Evolutionary conservation across 2,797 vertebrate genomes (phyloP), one percentile per base, ranked within the genome.

Genomic region (Bucorvus abyssinicus): DNA sequence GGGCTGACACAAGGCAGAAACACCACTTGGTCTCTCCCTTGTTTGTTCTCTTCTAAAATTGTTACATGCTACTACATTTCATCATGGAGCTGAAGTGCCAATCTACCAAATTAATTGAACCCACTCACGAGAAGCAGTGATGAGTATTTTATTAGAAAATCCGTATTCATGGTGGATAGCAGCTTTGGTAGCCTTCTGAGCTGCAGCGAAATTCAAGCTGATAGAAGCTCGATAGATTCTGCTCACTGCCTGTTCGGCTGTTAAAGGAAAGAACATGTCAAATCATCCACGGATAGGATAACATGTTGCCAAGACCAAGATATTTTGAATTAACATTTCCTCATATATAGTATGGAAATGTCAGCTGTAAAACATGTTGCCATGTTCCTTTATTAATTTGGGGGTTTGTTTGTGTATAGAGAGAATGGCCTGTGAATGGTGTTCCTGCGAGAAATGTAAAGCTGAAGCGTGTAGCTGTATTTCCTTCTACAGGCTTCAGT

Each of bases 261-360:
- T 90, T 96, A 71, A 68, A 85, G 81, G 79, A 27, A 87, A 93
- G 85, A 84, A 74, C 21, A 47, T 23, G 82, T 92, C 94, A 93
- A 50, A 82, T 92, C 59, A 92, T 75, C 75, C 78, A 12, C 79
- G 84, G 73, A 77, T 57, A 95, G 64, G 34, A 65, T 79, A 63
- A 64, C 1, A 6, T 87, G 32, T 84, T 93, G 93, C 85, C 87
- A 93, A 90, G 45, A 79, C 75, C 68, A 77, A 74, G 60, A n/a
- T 55, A 93, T 75, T 90, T 83, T 73, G 60, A 87, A 78, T 71
- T 85, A 92, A 52, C n/a, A 52, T 93, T 92, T 91, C 68, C 87
- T 93, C 89, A 74, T 6, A 42, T 19, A 63, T 55, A 47, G 10
- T 40, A 26, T 13, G 53, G 92, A 79, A 73, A 85, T 91, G 63